A percentile compares a stretch with the other conserved stretches of the same genome.
Evolutionary conservation across 1,140 invertebrate species (phyloP).

Genomic region (Lasioglossum albipes): DNA sequence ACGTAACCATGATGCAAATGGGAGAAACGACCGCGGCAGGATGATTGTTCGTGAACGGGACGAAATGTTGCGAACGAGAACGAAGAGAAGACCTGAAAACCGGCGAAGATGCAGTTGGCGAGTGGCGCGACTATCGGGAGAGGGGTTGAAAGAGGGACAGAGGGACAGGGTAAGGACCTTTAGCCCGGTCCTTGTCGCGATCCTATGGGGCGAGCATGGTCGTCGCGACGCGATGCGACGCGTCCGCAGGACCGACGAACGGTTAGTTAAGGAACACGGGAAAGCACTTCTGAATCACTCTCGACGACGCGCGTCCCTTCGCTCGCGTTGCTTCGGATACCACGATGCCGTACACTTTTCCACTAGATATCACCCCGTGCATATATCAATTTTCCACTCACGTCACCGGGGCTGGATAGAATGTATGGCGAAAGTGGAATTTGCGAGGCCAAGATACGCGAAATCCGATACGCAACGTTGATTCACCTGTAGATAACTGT

Average conservation of each 20-base stretch:
- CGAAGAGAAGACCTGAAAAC: slow-evolving; percentile 9
- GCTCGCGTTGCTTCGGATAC: slow-evolving; percentile 56
- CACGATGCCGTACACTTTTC: slow-evolving; percentile 62
- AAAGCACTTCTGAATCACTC: slow-evolving; percentile 79
- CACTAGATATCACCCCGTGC: slow-evolving; percentile 69
- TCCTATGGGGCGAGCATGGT: slow-evolving; percentile 50
- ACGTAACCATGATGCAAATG: slow-evolving; percentile 15
- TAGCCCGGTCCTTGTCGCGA: slow-evolving; percentile 44
- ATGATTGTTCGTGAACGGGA: slow-evolving; percentile 32
- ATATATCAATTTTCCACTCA: slow-evolving; percentile 79
- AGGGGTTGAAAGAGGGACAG: slow-evolving; percentile 13
- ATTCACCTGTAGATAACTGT: not conserved
- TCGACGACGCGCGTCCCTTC: slow-evolving; percentile 66
- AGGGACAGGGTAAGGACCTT: slow-evolving; percentile 31
- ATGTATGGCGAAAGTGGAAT: slow-evolving; percentile 42
- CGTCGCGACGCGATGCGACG: slow-evolving; percentile 56
- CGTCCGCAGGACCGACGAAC: slow-evolving; percentile 63
- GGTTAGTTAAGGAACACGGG: slow-evolving; percentile 79
- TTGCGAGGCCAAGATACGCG: not conserved
- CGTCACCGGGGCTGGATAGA: slow-evolving; percentile 63
- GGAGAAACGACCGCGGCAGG: not conserved
- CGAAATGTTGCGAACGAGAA: not conserved
- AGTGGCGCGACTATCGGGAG: slow-evolving; percentile 13
- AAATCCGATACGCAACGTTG: slow-evolving; percentile 9
- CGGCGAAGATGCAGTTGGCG: not conserved